Conservation (phyloP, 2,113 vertebrate genomes). For the Microtus richardsoni region DNA sequence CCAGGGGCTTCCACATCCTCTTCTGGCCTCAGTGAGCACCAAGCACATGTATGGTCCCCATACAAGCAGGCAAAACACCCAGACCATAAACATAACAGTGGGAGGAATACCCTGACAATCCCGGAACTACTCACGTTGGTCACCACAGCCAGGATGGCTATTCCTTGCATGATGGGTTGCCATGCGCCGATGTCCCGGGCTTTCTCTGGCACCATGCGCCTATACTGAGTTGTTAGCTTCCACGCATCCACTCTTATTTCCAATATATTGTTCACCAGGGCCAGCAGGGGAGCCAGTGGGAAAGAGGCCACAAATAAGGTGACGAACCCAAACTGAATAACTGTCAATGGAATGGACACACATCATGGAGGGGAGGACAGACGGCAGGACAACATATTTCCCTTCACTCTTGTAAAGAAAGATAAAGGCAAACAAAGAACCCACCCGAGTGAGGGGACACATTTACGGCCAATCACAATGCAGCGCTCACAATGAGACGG, state of each 20-base stretch:
- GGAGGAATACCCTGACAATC: neutral
- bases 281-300: slow-evolving; percentile 95
- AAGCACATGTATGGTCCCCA: neutral
- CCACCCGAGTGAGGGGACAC: slow-evolving; percentile 40
- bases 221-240: slow-evolving; percentile 95
- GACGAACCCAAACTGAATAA: slow-evolving; percentile 98
- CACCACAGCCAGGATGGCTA: slow-evolving; percentile 94
- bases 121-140: slow-evolving; percentile 91
- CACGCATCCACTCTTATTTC: slow-evolving; percentile 96
- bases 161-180: slow-evolving; percentile 96
- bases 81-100: neutral
- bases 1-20: neutral
- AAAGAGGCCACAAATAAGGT: slow-evolving; percentile 97
- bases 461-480: neutral
- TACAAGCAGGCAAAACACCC: neutral
- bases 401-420: slow-evolving; percentile 6
- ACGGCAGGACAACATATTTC: neutral
- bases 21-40: neutral
- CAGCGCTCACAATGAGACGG: neutral
- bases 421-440: slow-evolving; percentile 34
- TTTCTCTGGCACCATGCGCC: slow-evolving; percentile 93
- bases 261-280: slow-evolving; percentile 95
- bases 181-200: slow-evolving; percentile 95
- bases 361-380: slow-evolving; percentile 13
- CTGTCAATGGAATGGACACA: slow-evolving; percentile 85